Evolutionary conservation across 1,140 invertebrate species (phyloP), one percentile per base, ranked within the genome.

Genomic region (Drosophila suzukii): DNA sequence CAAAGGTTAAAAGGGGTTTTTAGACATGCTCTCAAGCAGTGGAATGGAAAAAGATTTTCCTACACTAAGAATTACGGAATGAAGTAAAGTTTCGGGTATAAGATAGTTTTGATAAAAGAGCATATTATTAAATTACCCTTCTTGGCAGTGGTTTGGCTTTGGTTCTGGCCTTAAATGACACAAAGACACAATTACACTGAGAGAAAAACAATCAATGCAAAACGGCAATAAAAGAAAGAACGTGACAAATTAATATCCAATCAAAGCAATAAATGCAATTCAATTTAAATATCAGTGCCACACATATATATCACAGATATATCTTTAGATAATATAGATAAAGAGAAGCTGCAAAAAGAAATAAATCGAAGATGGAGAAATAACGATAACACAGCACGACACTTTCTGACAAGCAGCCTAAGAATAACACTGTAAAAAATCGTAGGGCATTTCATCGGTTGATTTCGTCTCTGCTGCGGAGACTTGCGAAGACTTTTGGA

Each of bases 341-440:
- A 67, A 51, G 61, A 67, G 46, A 78, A 67, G 55, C 71, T 75
- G 73, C 66, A 85, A 84, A 84, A 67, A 65, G 50, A 54, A 56
- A 59, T 24, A 75, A 67, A 81, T 81, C 57, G 68, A 75, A 62
- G 74, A 75, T 47, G 67, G 54, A 68, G 67, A 83, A 80, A 84
- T 75, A 84, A 78, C 68, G 75, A 68, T 57, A 78, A 74, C 74
- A 81, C 80, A 46, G 61, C 54, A 89, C 75, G 75, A 83, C 55
- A 86, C 83, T 75, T 78, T 50, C 75, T 62, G 61, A 77, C 75
- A 86, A 82, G 74, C 59, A 76, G 65, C 83, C 83, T 89, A 86
- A 75, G 63, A 47, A 71, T 47, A 56, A 86, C 84, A 86, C 83
- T 86, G 84, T 89, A 80, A 89, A 73, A 76, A 88, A 89, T 88